phyloP scores from a whole-genome alignment of 2,797 vertebrate genomes.

The Cyprinella venusta region DNA sequence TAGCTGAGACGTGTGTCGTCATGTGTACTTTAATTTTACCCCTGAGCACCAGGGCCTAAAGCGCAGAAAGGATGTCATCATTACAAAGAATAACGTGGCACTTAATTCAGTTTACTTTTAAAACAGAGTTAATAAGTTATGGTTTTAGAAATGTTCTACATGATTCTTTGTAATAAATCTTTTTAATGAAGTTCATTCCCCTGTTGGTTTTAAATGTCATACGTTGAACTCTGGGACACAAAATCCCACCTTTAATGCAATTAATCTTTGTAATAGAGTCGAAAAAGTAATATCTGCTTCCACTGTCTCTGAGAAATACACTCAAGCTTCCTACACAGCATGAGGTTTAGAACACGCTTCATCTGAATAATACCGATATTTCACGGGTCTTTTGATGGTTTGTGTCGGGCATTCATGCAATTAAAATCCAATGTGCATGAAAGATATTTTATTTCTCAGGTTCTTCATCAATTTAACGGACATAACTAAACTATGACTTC shows the following conservation, averaged over 20 bases:
- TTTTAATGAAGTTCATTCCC: slow-evolving; percentile 80
- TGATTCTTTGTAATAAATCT: slow-evolving; percentile 79
- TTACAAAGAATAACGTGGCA: slow-evolving; percentile 71
- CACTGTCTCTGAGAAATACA: slow-evolving; percentile 9
- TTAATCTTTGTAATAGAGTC: slow-evolving; percentile 78
- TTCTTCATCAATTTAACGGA: not conserved
- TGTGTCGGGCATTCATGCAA: not conserved
- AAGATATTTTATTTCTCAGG: not conserved
- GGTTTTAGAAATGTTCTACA: slow-evolving; percentile 70
- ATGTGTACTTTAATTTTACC: slow-evolving; percentile 55
- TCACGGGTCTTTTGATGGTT: not conserved
- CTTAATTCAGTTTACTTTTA: slow-evolving; percentile 76
- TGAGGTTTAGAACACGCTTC: slow-evolving; percentile 9
- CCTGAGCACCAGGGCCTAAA: slow-evolving; percentile 62
- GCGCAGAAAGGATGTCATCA: slow-evolving; percentile 64
- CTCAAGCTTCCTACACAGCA: not conserved
- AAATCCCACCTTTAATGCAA: slow-evolving; percentile 75
- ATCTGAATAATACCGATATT: not conserved
- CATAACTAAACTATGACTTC: not conserved
- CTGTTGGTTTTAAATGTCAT: slow-evolving; percentile 79
- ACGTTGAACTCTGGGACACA: slow-evolving; percentile 74
- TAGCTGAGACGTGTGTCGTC: slow-evolving; percentile 33
- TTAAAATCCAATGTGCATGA: not conserved
- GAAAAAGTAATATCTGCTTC: slow-evolving; percentile 47
- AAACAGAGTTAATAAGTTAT: slow-evolving; percentile 72